Evolutionary conservation across 1,140 invertebrate species (phyloP), one percentile per base, ranked within the genome.

Genomic region (Medauroidea extradentata): DNA sequence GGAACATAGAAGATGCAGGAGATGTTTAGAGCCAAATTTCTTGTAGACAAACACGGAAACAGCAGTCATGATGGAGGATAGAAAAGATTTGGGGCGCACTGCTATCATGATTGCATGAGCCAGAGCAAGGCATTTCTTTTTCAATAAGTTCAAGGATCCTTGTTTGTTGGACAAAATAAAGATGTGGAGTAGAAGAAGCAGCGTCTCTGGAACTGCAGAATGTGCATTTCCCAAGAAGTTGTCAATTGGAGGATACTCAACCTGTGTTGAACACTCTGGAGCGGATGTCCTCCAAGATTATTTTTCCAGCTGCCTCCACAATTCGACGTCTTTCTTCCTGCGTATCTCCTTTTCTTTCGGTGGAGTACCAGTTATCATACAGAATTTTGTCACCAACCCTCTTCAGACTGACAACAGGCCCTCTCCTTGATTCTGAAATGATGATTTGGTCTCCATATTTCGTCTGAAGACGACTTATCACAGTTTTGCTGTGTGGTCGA

Each of bases 241-340:
- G 11, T 34, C 29, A 11, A 34, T 34, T n/a, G 70, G 64, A 55
- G 71, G 67, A 69, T 74, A 74, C 21, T 56, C 43, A 21, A 65
- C 66, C n/a, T 11, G 63, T 67, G 54, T 70, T 67, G 66, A 66
- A 58, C 16, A 66, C 51, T 54, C 50, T 2, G 23, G 66, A 60
- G 64, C 57, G 54, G 58, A 73, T 73, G 62, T 73, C 69, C 60
- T 71, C 64, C 9, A 63, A 41, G 65, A 73, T 69, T 44, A 73
- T 73, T 49, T 55, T 64, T 57, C 65, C 71, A 29, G 69, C 69
- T 43, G 67, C 68, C 41, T 69, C 57, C 44, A 73, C 57, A 24
- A 67, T 43, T 24, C 67, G 46, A 16, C 62, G 21, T 43, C 64
- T 63, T 58, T 64, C 65, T 62, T 57, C 60, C 13, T 38, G 21